A percentile compares a stretch with the other conserved stretches of the same genome.
Conservation (phyloP, 2,113 vertebrate species). For the Mola mola region DNA sequence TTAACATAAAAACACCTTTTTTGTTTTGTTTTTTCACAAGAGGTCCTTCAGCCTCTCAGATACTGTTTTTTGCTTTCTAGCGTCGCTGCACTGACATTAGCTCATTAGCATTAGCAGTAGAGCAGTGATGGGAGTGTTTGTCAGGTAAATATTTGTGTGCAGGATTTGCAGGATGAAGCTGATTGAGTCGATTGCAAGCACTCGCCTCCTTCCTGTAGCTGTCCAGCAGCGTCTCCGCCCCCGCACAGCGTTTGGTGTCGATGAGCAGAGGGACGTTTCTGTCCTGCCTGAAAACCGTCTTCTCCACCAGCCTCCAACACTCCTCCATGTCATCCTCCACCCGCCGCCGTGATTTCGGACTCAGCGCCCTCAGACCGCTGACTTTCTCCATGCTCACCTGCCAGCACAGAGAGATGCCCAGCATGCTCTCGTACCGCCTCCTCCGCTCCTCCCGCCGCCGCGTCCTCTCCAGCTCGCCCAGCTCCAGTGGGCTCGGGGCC, state of each 20-base stretch:
- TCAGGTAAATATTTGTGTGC: too few species aligned
- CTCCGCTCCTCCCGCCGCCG: constrained; percentile 72
- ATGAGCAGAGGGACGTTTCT: constrained; percentile 46
- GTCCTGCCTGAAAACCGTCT: constrained; percentile 46
- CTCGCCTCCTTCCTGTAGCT: constrained; percentile 67
- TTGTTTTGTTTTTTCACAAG: too few species aligned
- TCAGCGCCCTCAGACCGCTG: constrained; percentile 1
- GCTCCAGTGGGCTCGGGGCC: constrained; percentile 21
- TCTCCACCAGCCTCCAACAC: constrained; percentile 79
- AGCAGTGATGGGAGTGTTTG: too few species aligned
- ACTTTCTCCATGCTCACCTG: neutral
- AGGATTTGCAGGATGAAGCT: too few species aligned
- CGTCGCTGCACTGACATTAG: too few species aligned
- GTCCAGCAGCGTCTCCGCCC: constrained; percentile 60
- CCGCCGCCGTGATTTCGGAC: constrained; percentile 38
- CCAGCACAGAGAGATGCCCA: constrained; percentile 52
- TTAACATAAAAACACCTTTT: too few species aligned
- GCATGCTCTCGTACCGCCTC: constrained; percentile 69
- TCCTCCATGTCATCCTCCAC: constrained; percentile 71
- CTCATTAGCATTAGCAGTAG: too few species aligned
- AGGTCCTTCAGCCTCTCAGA: too few species aligned
- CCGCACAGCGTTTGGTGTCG: constrained; percentile 11
- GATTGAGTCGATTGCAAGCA: too few species aligned
- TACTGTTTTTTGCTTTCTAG: too few species aligned
- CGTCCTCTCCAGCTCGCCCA: constrained; percentile 57